phyloP scores from a whole-genome alignment of 2,797 vertebrate genomes.

The Oophaga sylvatica region DNA sequence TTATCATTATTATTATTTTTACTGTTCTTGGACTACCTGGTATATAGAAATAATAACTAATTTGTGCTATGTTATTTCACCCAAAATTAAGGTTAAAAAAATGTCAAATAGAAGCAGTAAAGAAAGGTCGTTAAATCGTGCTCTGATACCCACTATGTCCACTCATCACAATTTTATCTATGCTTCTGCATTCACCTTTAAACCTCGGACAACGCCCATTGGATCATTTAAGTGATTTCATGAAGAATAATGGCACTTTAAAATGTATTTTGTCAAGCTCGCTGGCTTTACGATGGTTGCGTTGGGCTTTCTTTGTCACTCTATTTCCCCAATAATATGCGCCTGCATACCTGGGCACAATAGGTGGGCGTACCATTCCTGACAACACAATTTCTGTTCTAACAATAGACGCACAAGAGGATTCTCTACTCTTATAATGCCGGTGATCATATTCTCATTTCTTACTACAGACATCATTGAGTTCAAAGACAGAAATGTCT shows the following conservation, averaged over 20 bases:
- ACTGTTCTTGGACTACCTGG: background rate
- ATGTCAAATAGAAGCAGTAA: background rate
- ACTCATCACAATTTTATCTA: conserved; percentile 23
- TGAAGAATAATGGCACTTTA: background rate
- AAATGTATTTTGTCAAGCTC: conserved; percentile 23
- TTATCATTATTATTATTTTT: background rate
- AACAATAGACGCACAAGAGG: background rate
- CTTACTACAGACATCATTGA: background rate
- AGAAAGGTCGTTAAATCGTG: background rate
- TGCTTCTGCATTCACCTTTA: background rate
- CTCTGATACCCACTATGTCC: background rate
- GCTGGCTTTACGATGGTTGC: background rate
- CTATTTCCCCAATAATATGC: background rate
- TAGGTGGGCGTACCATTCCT: background rate
- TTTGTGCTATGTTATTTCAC: background rate
- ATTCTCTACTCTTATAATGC: background rate
- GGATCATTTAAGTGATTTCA: conserved; percentile 4
- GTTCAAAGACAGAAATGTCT: background rate
- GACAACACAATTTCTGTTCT: no score
- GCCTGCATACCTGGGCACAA: background rate
- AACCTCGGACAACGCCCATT: background rate
- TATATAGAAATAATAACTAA: background rate
- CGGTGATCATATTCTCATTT: background rate
- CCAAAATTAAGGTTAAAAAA: background rate
- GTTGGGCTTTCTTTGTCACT: background rate